phyloP scores from a whole-genome alignment of 2,797 vertebrate genomes.

The Pangasius mekongensis region DNA sequence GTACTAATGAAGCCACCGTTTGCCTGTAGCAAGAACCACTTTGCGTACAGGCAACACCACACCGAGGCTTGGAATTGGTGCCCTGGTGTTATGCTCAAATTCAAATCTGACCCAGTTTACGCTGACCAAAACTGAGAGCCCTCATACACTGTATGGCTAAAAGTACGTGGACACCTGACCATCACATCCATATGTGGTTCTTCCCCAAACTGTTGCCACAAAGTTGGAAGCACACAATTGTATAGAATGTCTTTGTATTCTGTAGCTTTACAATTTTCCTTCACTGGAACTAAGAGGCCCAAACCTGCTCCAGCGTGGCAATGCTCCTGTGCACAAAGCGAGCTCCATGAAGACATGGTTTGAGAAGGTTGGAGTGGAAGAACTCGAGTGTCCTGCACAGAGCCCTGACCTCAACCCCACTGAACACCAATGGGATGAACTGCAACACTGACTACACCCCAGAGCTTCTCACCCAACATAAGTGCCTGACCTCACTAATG shows the following conservation, averaged over 20 bases:
- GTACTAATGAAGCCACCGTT: neutral
- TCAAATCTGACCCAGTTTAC: neutral
- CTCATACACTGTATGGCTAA: neutral
- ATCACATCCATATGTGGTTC: neutral
- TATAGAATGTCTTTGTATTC: neutral
- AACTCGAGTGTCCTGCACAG: neutral
- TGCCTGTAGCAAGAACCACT: neutral
- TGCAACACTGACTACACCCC: too few species aligned
- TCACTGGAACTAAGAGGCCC: neutral
- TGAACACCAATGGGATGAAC: neutral
- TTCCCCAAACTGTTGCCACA: neutral
- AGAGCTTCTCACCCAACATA: neutral
- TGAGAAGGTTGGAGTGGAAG: neutral
- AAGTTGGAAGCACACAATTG: neutral
- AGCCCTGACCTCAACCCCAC: neutral
- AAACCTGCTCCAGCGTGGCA: neutral
- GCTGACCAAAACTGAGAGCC: neutral
- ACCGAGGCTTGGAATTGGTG: neutral
- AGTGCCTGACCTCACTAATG: neutral
- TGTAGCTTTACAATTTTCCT: neutral
- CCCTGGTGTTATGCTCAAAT: neutral
- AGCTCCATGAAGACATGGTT: neutral
- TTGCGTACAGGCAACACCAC: neutral
- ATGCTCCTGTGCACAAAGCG: neutral
- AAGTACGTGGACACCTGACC: neutral